These are phyloP conservation scores for Ciconia nigra DNA, from an alignment of 2,797 vertebrate species.

Conservation along the genomic window DNA sequence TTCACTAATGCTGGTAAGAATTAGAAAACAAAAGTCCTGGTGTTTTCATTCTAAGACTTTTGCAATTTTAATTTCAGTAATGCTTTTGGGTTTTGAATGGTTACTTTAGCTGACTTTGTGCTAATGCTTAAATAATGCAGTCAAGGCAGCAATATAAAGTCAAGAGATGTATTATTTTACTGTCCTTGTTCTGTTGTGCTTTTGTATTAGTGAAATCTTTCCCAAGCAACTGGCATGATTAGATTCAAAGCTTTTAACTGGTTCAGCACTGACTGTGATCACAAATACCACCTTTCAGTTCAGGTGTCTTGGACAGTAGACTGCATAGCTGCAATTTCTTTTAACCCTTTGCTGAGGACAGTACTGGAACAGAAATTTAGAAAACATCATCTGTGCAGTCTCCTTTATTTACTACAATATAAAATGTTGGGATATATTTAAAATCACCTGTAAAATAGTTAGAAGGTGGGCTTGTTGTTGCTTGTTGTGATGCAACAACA, in stretches of 20 bases:
- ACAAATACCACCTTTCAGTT: neutral
- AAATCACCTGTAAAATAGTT: neutral
- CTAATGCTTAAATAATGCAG: neutral
- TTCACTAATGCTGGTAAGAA: neutral
- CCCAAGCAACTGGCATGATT: neutral
- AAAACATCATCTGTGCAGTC: neutral
- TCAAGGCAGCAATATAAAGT: neutral
- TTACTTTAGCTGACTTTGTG: neutral
- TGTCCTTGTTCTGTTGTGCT: neutral
- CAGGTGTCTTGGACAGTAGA: neutral
- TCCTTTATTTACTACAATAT: neutral
- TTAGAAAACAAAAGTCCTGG: neutral
- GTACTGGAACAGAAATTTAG: neutral
- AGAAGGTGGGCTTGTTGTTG: neutral
- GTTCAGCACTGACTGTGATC: neutral
- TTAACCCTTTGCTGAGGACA: neutral
- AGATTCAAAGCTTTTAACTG: neutral
- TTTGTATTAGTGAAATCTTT: neutral
- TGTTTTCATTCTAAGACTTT: neutral
- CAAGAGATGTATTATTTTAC: neutral
- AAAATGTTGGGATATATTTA: neutral
- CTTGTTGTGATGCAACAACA: neutral
- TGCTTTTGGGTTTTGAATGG: neutral
- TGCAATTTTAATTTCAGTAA: neutral
- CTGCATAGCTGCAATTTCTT: neutral